A percentile compares a stretch with the other conserved stretches of the same genome.
phyloP scores from a whole-genome alignment of 2,113 vertebrate species.

The Prietella phreatophila region DNA sequence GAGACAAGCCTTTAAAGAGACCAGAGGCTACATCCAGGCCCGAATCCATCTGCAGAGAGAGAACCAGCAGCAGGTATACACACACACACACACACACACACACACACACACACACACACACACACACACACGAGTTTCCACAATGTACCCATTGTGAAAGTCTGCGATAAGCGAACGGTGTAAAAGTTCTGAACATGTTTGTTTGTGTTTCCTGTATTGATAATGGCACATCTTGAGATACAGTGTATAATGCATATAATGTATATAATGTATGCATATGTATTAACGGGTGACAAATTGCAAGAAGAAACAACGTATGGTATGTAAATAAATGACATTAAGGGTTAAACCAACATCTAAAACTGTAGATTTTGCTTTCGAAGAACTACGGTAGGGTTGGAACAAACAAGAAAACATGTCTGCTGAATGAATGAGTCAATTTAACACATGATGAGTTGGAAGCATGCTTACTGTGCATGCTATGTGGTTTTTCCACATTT shows the following conservation, averaged over 20 bases:
- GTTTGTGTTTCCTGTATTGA: not conserved
- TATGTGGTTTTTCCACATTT: not conserved
- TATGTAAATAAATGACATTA: not conserved
- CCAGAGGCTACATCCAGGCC: conserved; percentile 92
- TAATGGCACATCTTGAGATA: not conserved
- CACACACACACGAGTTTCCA: not conserved
- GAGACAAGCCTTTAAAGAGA: conserved; percentile 96
- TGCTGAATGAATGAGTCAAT: not conserved
- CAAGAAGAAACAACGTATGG: not conserved
- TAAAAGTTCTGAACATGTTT: not conserved
- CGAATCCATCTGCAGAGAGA: conserved; percentile 91
- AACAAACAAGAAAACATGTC: not conserved
- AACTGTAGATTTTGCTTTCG: not conserved
- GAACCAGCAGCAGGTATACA: conserved; percentile 91
- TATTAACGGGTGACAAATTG: not conserved
- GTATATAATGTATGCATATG: not conserved
- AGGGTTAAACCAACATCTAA: not conserved
- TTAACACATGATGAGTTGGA: not conserved
- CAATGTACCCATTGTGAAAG: not conserved
- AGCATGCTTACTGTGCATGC: not conserved
- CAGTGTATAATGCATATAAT: not conserved
- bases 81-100: conserved; percentile 24
- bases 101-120: not conserved
- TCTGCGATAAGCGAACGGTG: not conserved
- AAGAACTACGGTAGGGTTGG: not conserved